Evolutionary conservation across 2,888 invertebrate species (phyloP).

Genomic region (Peribatodes rhomboidaria): DNA sequence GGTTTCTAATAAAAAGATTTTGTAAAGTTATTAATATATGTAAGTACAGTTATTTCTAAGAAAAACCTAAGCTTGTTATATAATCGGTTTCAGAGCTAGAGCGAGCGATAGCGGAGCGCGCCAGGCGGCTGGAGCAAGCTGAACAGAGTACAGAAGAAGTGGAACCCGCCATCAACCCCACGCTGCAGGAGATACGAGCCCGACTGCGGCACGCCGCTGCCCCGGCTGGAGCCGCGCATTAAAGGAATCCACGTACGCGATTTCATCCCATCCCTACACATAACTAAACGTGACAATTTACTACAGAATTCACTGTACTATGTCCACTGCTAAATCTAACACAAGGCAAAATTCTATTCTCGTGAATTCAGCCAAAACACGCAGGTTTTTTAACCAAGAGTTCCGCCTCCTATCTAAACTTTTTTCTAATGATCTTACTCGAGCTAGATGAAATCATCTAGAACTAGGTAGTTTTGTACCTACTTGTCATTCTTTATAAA

Average conservation of each 20-base stretch:
- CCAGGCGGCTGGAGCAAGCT: slow-evolving; percentile 83
- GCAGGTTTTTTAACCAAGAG: too few species aligned
- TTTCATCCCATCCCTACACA: slow-evolving; percentile 4
- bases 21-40: too few species aligned
- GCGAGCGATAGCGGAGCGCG: slow-evolving; percentile 88
- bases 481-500: too few species aligned
- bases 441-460: too few species aligned
- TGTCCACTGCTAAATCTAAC: neutral
- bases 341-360: neutral
- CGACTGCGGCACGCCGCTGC: slow-evolving; percentile 78
- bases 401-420: too few species aligned
- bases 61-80: too few species aligned
- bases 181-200: slow-evolving; percentile 78
- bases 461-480: too few species aligned
- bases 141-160: slow-evolving; percentile 66
- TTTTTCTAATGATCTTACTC: too few species aligned
- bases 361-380: too few species aligned
- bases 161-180: slow-evolving; percentile 76
- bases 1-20: too few species aligned
- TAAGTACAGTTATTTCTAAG: too few species aligned
- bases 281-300: neutral
- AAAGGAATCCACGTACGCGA: slow-evolving; percentile 36
- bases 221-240: slow-evolving; percentile 76
- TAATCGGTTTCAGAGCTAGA: slow-evolving; percentile 87
- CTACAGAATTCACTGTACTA: neutral